Evolutionary conservation across 2,113 vertebrate species (phyloP).

Genomic region (Cottus gobio): DNA sequence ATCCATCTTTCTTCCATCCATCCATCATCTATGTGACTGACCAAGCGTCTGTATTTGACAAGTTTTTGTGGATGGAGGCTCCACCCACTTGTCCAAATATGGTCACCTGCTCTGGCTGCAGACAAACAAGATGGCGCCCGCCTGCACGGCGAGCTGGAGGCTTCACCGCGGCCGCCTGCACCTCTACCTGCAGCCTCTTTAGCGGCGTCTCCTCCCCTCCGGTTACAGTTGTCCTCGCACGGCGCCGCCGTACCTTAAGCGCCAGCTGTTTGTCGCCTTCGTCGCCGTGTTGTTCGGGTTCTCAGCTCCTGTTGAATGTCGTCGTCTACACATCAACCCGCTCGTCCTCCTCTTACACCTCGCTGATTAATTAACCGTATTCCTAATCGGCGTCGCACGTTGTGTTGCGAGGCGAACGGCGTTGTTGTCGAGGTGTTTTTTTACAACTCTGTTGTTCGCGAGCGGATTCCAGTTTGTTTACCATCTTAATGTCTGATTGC

Average conservation of each 20-base stretch:
- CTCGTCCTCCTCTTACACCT: constrained; percentile 8
- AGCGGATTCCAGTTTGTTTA: constrained; percentile 30
- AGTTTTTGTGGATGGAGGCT: no score
- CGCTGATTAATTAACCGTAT: constrained; percentile 28
- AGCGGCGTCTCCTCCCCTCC: not conserved
- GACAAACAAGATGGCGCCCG: no score
- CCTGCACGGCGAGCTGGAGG: no score
- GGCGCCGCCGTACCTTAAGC: constrained; percentile 23
- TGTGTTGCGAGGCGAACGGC: not conserved
- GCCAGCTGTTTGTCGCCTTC: constrained; percentile 41
- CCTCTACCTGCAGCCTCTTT: constrained; percentile 18
- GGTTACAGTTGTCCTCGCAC: constrained; percentile 35
- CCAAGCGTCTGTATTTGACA: no score
- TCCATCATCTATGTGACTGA: no score
- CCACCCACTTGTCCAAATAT: no score
- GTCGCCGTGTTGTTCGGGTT: constrained; percentile 9
- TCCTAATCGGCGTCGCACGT: constrained; percentile 3
- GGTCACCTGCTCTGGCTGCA: no score
- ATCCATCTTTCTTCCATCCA: no score
- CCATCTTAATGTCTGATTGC: constrained; percentile 1
- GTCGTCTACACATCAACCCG: constrained; percentile 23
- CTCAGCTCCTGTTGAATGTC: constrained; percentile 30
- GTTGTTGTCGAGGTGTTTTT: constrained; percentile 3
- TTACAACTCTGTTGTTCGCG: constrained; percentile 4
- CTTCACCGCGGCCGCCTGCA: no score